These are phyloP conservation scores for Heteromyza rotundicornis DNA, from an alignment of 2,888 invertebrate species.

Conservation along the genomic window DNA sequence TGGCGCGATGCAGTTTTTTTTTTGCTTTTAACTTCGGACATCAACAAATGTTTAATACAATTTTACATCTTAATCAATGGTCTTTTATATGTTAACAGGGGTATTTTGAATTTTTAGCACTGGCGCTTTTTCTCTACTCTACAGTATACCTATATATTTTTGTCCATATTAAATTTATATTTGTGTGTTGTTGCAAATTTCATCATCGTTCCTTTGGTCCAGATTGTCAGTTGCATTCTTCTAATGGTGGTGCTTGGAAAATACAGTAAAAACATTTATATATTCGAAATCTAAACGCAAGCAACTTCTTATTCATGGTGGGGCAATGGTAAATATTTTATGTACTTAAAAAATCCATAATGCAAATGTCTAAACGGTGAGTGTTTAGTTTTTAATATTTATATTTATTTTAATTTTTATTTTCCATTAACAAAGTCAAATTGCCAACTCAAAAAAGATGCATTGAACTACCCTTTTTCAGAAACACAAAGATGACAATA, in stretches of 20 bases:
- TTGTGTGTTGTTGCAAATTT: constrained; percentile 21
- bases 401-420: neutral
- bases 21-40: too few relatives aligned
- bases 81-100: constrained; percentile 2
- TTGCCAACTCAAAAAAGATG: too few relatives aligned
- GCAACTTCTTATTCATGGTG: constrained; percentile 52
- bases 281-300: constrained; percentile 19
- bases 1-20: too few relatives aligned
- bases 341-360: constrained; percentile 30
- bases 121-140: constrained; percentile 33
- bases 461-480: too few relatives aligned
- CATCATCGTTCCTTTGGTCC: constrained; percentile 30
- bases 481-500: too few relatives aligned
- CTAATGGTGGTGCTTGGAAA: constrained; percentile 56
- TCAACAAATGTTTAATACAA: neutral
- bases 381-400: constrained; percentile 47
- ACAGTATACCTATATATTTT: constrained; percentile 30
- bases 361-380: constrained; percentile 62
- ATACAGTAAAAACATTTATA: constrained; percentile 22
- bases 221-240: constrained; percentile 46
- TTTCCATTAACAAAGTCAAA: constrained; percentile 3
- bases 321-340: constrained; percentile 55
- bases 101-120: constrained; percentile 6
- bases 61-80: neutral
- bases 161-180: constrained; percentile 19